Conservation (phyloP, 2,797 vertebrate genomes). For the Gymnopithys bicolor region DNA sequence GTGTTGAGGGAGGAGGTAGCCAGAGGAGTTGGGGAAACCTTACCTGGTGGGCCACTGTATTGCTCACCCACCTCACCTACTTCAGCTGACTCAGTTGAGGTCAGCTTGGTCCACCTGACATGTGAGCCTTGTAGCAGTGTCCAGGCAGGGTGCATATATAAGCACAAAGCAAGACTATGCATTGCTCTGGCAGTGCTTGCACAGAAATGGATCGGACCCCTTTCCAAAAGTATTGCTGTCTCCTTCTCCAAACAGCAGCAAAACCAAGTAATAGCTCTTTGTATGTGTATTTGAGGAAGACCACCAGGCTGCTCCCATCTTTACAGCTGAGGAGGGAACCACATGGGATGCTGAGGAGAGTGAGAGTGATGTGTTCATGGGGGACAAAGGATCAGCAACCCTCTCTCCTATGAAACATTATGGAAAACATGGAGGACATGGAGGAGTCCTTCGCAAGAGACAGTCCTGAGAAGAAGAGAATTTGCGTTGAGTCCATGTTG, state of each 20-base stretch:
- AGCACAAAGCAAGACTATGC: accelerated
- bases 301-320: accelerated
- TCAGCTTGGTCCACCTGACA: accelerated
- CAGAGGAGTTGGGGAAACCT: not conserved
- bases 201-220: accelerated
- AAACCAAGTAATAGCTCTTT: not conserved
- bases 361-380: no score
- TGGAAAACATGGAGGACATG: not conserved
- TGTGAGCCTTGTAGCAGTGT: not conserved
- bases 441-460: not conserved
- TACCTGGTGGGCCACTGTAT: not conserved
- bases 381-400: not conserved
- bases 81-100: not conserved
- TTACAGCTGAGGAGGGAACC: not conserved
- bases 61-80: not conserved
- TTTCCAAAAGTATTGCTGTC: not conserved
- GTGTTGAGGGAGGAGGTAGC: not conserved
- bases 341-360: accelerated
- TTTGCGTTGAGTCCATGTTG: not conserved
- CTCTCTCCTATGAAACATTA: accelerated
- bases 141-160: not conserved
- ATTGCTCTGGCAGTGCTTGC: not conserved
- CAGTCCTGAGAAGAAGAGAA: not conserved
- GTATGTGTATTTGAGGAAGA: not conserved
- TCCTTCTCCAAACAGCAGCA: not conserved